Evolutionary conservation across 2,888 invertebrate genomes (phyloP).

Genomic region (Dryomyza anilis): DNA sequence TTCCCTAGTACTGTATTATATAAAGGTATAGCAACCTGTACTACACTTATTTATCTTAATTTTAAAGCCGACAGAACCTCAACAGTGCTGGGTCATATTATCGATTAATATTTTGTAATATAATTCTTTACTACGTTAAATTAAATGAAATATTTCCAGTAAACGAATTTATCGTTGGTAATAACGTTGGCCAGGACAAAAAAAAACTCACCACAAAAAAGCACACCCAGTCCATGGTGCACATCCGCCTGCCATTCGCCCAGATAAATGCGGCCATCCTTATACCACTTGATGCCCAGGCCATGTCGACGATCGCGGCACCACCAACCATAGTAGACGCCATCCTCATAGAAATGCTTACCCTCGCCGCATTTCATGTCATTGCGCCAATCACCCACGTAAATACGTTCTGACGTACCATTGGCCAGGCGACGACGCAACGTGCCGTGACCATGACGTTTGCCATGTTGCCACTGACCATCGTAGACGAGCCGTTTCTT

Average conservation of each 20-base stretch:
- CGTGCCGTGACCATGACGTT: constrained; percentile 53
- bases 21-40: too few relatives aligned
- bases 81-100: too few relatives aligned
- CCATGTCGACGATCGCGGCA: constrained; percentile 50
- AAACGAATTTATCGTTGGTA: too few relatives aligned
- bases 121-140: too few relatives aligned
- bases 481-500: constrained; percentile 51
- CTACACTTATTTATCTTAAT: too few relatives aligned
- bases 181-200: too few relatives aligned
- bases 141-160: too few relatives aligned
- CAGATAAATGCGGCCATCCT: constrained; percentile 50
- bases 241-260: constrained; percentile 56
- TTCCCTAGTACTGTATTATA: too few relatives aligned
- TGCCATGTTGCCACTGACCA: constrained; percentile 51
- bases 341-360: constrained; percentile 53
- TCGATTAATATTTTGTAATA: too few relatives aligned
- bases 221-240: constrained; percentile 53
- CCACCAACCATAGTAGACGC: constrained; percentile 56
- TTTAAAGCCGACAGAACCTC: too few relatives aligned
- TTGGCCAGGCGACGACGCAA: constrained; percentile 47
- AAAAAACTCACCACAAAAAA: constrained; percentile 50
- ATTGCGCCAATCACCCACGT: constrained; percentile 52
- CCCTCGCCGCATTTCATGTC: constrained; percentile 56
- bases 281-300: constrained; percentile 56
- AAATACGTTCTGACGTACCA: constrained; percentile 46